Evolutionary conservation across 2,113 vertebrate genomes (phyloP), one percentile per base, ranked within the genome.

Genomic region (Drymodes brunneopygia): DNA sequence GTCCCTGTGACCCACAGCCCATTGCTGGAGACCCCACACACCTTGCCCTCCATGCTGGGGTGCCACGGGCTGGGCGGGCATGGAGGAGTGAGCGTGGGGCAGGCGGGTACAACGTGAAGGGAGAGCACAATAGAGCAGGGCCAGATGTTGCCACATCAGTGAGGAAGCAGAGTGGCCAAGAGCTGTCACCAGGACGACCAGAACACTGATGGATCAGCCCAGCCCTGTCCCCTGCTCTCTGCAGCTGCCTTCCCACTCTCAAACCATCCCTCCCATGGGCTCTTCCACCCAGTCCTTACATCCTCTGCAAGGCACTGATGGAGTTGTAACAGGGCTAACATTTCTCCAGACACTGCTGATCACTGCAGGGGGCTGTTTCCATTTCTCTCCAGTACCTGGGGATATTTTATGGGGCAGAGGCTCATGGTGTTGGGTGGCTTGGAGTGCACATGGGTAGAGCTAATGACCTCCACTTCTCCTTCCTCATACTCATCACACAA

Each of bases 51-150:
- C 9, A 2, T 4, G 25, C 70, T 35, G 42, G 3, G 58, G 2
- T 11, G 12, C 21, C 11, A 3, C 28, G 16, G 44, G 29, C 38
- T 12, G 33, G 62, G 54, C 7, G 5, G 67, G 56, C 28, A 3
- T 0, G 0, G 65, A 42, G 51, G 19, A 27, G 21, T 1, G 36
- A 36, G 17, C 1, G 0, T 7, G 47, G n/a, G 18, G 57, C 20
- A 3, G 21, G 3, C 15, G 25, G 45, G 54, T 29, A 7, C 56
- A 7, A 47, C 0, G 0, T 1, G 0, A 10, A 33, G 64, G 53
- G 56, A 45, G 27, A 67, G 10, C 11, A 38, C 35, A 29, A 12
- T 8, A 73, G 81, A 73, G 67, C 12, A 2, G 60, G 35, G 38
- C 56, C 79, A 87, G 84, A 84, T 84, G 84, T 71, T 62, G 61